phyloP scores from a whole-genome alignment of 1,140 invertebrate species.

The Bilobella aurantiaca region DNA sequence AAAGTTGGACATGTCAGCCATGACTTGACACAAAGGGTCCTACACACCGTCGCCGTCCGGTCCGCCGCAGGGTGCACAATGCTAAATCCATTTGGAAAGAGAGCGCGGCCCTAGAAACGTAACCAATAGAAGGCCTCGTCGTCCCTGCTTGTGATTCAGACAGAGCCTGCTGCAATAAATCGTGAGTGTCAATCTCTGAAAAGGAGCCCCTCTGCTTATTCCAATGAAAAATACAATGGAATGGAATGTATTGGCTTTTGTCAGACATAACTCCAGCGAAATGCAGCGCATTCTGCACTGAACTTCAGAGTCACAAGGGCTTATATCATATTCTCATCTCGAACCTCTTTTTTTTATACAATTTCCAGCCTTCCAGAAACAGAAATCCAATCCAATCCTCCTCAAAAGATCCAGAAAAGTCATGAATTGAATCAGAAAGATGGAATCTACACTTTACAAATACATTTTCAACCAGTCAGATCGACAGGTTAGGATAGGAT shows the following conservation, averaged over 20 bases:
- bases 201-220: background rate
- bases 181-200: conserved; percentile 1
- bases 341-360: background rate
- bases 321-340: conserved; percentile 3
- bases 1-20: too few species aligned
- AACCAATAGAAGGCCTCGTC: too few species aligned
- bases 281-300: background rate
- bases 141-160: background rate
- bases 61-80: too few species aligned
- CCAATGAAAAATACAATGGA: background rate
- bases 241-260: background rate
- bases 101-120: too few species aligned
- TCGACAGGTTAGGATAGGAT: too few species aligned
- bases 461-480: too few species aligned
- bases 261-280: background rate
- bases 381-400: conserved; percentile 1
- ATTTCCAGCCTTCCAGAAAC: background rate
- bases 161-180: background rate
- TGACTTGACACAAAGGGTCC: too few species aligned
- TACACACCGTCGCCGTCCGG: too few species aligned
- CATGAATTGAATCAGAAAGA: background rate
- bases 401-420: background rate
- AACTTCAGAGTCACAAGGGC: background rate
- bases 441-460: too few species aligned
- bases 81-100: too few species aligned